A percentile compares a stretch with the other conserved stretches of the same genome.
Conservation (phyloP, 2,113 vertebrate genomes). For the Eonycteris spelaea region DNA sequence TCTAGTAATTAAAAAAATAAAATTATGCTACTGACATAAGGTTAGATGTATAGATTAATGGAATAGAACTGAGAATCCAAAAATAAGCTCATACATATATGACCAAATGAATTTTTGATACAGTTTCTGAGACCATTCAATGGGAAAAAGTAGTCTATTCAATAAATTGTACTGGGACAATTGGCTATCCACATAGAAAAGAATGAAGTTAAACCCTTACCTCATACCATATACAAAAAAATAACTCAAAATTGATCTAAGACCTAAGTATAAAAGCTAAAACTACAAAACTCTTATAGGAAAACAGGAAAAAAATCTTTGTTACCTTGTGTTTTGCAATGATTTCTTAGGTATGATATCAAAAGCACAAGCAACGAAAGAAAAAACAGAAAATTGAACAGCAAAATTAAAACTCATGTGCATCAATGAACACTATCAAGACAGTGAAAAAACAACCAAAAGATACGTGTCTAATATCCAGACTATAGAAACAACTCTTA, state of each 20-base stretch:
- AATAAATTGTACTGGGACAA: background rate
- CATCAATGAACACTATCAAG: background rate
- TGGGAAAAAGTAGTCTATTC: background rate
- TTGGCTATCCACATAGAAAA: background rate
- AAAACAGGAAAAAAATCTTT: background rate
- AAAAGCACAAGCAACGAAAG: background rate
- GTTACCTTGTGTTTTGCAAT: background rate
- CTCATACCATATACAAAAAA: background rate
- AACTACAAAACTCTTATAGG: background rate
- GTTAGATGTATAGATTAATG: background rate
- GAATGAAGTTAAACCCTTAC: background rate
- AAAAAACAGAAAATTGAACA: background rate
- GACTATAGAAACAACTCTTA: background rate
- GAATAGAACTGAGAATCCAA: background rate
- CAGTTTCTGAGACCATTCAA: background rate
- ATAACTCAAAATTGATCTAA: background rate
- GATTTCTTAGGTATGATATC: background rate
- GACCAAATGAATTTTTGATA: background rate
- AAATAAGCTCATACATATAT: background rate
- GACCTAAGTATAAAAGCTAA: background rate
- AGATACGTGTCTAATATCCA: background rate
- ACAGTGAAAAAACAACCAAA: background rate
- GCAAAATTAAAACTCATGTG: background rate
- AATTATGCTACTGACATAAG: background rate
- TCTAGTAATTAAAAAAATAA: background rate